Evolutionary conservation across 2,113 vertebrate genomes (phyloP).

Genomic region (Poeciliopsis retropinna): DNA sequence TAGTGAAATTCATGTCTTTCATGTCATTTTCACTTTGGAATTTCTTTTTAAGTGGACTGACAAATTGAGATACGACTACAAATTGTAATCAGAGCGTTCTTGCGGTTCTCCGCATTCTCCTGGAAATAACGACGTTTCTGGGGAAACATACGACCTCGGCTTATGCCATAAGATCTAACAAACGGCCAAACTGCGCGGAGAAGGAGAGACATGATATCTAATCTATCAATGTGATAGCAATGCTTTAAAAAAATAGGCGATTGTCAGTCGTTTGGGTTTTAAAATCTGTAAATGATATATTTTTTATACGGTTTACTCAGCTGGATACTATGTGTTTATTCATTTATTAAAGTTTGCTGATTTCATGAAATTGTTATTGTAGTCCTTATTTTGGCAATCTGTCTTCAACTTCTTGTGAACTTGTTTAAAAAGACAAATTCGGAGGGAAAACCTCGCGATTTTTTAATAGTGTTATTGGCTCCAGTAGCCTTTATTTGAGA

Average conservation of each 20-base stretch:
- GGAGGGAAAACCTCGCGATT: no score
- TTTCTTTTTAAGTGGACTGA: slow-evolving; percentile 25
- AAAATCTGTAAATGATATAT: neutral
- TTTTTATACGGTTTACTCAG: neutral
- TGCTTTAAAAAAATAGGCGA: neutral
- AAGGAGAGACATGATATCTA: neutral
- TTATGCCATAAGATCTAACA: slow-evolving; percentile 27
- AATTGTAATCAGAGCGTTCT: slow-evolving; percentile 37
- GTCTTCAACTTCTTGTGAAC: neutral
- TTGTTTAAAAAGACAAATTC: no score
- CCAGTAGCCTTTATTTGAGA: no score
- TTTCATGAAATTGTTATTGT: neutral
- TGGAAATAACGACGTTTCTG: slow-evolving; percentile 44
- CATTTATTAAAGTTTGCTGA: neutral
- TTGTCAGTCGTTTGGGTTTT: neutral
- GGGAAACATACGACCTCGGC: slow-evolving; percentile 29
- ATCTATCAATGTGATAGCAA: neutral
- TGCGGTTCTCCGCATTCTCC: slow-evolving; percentile 44
- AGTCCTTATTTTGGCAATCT: neutral
- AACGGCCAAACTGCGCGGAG: neutral
- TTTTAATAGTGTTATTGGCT: no score
- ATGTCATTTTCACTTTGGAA: neutral
- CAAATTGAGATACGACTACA: slow-evolving; percentile 50
- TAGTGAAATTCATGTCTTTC: neutral
- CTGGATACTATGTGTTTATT: neutral